These are phyloP conservation scores for Acanthosoma haemorrhoidale DNA, from an alignment of 2,888 invertebrate species.

Conservation along the genomic window DNA sequence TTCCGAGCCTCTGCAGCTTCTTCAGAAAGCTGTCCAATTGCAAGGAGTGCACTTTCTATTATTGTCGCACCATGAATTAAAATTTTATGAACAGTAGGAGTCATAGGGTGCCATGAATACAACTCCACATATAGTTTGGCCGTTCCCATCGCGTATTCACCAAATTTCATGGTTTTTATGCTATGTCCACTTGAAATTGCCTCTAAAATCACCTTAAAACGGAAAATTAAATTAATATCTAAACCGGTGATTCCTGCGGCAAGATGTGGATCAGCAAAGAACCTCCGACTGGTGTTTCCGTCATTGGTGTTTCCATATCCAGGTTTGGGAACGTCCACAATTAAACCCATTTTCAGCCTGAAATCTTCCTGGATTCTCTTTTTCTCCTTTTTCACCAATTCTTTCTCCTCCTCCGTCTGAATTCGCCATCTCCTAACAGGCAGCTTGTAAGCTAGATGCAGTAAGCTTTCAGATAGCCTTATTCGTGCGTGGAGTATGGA, in stretches of 20 bases:
- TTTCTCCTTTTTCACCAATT: no score
- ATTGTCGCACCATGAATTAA: neutral
- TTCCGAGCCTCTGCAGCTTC: neutral
- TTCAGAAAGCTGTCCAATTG: neutral
- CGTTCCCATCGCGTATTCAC: no score
- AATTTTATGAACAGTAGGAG: neutral
- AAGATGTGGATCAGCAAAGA: neutral
- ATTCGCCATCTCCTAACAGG: conserved; percentile 31
- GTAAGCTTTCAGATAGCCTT: conserved; percentile 31
- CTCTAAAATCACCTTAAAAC: no score
- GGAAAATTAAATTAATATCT: neutral
- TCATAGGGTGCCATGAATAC: no score
- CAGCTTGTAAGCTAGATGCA: conserved; percentile 34
- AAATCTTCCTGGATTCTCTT: conserved; percentile 28
- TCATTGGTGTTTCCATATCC: no score
- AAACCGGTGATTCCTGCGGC: neutral
- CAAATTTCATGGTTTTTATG: no score
- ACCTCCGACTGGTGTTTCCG: no score
- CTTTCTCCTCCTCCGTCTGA: neutral
- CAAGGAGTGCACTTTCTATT: neutral
- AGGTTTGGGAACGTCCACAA: conserved; percentile 21
- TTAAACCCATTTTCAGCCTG: conserved; percentile 22
- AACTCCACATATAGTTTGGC: no score
- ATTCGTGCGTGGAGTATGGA: conserved; percentile 35
- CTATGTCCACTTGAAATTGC: no score